Conservation (phyloP, 2,113 vertebrate species). For the Rhinopithecus roxellana region DNA sequence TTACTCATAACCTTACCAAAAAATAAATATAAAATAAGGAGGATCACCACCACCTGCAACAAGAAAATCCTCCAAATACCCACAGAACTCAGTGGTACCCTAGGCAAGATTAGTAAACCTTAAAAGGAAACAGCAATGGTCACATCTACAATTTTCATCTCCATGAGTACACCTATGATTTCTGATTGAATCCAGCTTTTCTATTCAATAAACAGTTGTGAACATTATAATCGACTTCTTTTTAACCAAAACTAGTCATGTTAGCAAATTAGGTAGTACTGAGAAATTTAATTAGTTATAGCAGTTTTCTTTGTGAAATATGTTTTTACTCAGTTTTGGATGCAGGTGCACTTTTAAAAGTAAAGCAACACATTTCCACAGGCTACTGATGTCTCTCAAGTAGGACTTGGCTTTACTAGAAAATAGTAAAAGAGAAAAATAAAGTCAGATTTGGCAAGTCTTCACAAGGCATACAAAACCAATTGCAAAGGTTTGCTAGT, state of each 20-base stretch:
- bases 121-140: conserved; percentile 30
- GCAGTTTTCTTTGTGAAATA: conserved; percentile 59
- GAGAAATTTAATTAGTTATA: conserved; percentile 63
- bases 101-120: conserved; percentile 15
- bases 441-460: not conserved
- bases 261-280: conserved; percentile 58
- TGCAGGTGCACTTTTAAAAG: conserved; percentile 66
- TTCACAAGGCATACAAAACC: not conserved
- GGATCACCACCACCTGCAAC: not conserved
- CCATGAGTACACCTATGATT: conserved; percentile 29
- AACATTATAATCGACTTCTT: conserved; percentile 70
- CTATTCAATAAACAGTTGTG: conserved; percentile 57
- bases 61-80: not conserved
- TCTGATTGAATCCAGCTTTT: conserved; percentile 57
- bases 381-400: conserved; percentile 31
- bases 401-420: conserved; percentile 15
- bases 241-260: conserved; percentile 72
- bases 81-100: not conserved
- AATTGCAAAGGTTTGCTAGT: not conserved
- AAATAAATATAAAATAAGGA: not conserved
- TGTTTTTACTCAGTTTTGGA: conserved; percentile 62
- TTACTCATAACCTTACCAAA: not conserved
- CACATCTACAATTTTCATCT: conserved; percentile 12
- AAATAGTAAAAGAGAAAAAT: conserved; percentile 47
- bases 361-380: conserved; percentile 51